phyloP scores from a whole-genome alignment of 2,113 vertebrate genomes.

The Forbesichthys papilliferus region DNA sequence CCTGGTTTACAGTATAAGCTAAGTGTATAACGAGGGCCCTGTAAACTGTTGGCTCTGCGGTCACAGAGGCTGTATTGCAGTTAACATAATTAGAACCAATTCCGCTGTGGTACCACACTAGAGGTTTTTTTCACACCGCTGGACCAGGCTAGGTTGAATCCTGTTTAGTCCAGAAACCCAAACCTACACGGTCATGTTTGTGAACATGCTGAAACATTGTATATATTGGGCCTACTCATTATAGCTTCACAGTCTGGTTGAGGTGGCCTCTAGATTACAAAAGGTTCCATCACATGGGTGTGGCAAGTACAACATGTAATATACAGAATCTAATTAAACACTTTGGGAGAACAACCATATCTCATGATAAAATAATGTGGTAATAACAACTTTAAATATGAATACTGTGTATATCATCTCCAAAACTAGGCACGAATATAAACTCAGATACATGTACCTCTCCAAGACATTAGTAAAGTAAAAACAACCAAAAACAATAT shows the following conservation, averaged over 20 bases:
- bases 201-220: background rate
- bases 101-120: slow-evolving; percentile 37
- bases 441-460: too few species aligned
- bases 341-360: too few species aligned
- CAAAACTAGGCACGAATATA: too few species aligned
- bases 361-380: too few species aligned
- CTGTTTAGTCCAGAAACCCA: background rate
- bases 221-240: background rate
- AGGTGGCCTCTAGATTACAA: background rate
- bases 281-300: background rate
- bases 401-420: too few species aligned
- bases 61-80: slow-evolving; percentile 52
- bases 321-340: too few species aligned
- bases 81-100: slow-evolving; percentile 62
- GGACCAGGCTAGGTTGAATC: slow-evolving; percentile 26
- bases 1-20: slow-evolving; percentile 66
- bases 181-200: background rate
- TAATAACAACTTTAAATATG: too few species aligned
- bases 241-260: background rate
- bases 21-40: slow-evolving; percentile 68
- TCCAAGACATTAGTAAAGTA: too few species aligned
- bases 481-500: too few species aligned
- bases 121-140: slow-evolving; percentile 43
- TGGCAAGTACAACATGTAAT: too few species aligned
- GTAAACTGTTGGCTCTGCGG: slow-evolving; percentile 69